Base-by-base conservation (phyloP, 2,113 vertebrate species). In the Thryonomys swinderianus region DNA sequence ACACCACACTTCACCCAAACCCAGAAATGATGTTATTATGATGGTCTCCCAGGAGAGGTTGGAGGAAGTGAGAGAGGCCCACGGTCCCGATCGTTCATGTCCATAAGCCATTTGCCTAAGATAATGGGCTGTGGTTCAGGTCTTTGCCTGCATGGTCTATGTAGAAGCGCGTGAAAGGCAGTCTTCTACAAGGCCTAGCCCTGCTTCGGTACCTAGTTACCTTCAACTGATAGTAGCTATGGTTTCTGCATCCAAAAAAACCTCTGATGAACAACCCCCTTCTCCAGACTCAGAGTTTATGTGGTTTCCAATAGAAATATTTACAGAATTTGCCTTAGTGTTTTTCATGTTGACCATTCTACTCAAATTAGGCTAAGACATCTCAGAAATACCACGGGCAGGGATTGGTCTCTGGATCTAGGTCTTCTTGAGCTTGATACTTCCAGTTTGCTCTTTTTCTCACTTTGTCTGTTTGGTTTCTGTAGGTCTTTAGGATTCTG, bases 401-500 rank as follows among this genome's bases (percentile, higher is more conserved):
- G 64, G 23, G 11, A 73, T 25, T 86, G 30, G 7, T 76, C 62
- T 94, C 42, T 76, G 42, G 57, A 71, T 67, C 62, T 62, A 37
- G 27, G 23, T 88, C 59, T 93, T n/a, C 27, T 71, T 94, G 76
- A 87, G n/a, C 25, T 18, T 88, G 53, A 37, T 17, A 53, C n/a
- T 32, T 85, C 18, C 7, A 21, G 27, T 91, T 79, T 86, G 18
- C 45, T 79, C 1, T 84, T 37, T 78, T 86, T 71, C 53, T 93
- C 23, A n/a, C 42, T 80, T 91, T 85, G 25, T 86, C 53, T 93
- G 37, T 88, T 83, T 94, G 62, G 55, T 89, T 93, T 95, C 80
- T 82, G 30, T 55, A 91, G 37, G 45, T 81, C 51, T 95, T 86
- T 21, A 45, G 42, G 18, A 79, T 93, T 88, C 55, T 92, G 80